Conservation (phyloP, 92 coral and sea anemone genomes). For the Epizoanthus ramosus region DNA sequence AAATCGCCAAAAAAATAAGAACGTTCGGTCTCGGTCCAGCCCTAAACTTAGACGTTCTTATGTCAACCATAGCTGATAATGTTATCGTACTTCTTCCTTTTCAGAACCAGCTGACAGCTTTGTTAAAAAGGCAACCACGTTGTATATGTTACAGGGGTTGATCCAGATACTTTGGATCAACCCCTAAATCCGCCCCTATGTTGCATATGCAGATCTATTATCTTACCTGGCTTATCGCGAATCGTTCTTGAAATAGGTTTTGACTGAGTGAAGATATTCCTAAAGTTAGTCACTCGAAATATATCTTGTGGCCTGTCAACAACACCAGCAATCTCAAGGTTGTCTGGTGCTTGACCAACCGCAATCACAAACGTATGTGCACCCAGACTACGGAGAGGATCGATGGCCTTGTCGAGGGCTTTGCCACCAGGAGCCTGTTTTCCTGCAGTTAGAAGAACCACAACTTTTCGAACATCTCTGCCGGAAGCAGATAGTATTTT, state of each 20-base stretch:
- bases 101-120: no score
- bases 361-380: conserved; percentile 22
- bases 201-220: no score
- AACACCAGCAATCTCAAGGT: not conserved
- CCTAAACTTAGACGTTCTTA: no score
- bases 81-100: no score
- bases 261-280: conserved; percentile 1
- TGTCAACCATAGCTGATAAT: no score
- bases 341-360: conserved; percentile 7
- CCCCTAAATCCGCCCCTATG: no score
- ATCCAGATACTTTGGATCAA: no score
- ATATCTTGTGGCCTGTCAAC: conserved; percentile 31
- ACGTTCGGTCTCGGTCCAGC: no score
- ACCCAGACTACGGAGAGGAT: conserved; percentile 8
- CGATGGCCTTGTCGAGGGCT: conserved; percentile 9
- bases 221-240: conserved; percentile 21
- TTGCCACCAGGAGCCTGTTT: not conserved
- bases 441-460: conserved; percentile 4
- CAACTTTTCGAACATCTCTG: conserved; percentile 12
- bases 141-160: no score
- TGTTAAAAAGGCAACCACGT: no score
- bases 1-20: no score
- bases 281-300: not conserved
- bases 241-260: conserved; percentile 7
- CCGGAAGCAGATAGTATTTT: not conserved